phyloP scores from a whole-genome alignment of 2,113 vertebrate species.

The Pitta sordida region DNA sequence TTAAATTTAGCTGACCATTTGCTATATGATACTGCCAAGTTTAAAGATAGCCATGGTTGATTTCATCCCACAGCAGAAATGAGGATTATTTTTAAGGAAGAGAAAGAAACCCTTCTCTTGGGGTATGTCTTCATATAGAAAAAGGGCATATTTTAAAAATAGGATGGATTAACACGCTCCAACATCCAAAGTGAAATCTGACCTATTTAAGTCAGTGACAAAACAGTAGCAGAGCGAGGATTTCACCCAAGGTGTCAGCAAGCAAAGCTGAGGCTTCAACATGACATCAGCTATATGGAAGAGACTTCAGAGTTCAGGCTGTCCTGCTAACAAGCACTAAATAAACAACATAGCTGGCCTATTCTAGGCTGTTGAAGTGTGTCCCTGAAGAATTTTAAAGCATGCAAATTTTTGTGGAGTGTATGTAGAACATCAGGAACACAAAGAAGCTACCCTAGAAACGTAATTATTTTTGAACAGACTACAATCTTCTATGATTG shows the following conservation, averaged over 20 bases:
- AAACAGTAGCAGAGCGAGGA: background rate
- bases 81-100: slow-evolving; percentile 8
- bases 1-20: slow-evolving; percentile 76
- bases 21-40: slow-evolving; percentile 21
- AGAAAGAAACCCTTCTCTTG: background rate
- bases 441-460: background rate
- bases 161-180: background rate
- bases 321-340: background rate
- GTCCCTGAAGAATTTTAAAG: background rate
- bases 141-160: slow-evolving; percentile 18
- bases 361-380: background rate
- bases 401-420: background rate
- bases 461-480: background rate
- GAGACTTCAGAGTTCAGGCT: background rate
- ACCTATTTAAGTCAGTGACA: background rate
- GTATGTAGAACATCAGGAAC: background rate
- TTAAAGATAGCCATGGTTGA: slow-evolving; percentile 38
- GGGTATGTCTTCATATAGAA: background rate
- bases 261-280: background rate
- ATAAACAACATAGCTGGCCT: background rate
- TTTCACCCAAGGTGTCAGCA: background rate
- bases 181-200: background rate
- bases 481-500: background rate
- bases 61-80: slow-evolving; percentile 3
- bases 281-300: background rate